These are phyloP conservation scores for Agelastica alni DNA, from an alignment of 2,888 invertebrate species.

Conservation along the genomic window DNA sequence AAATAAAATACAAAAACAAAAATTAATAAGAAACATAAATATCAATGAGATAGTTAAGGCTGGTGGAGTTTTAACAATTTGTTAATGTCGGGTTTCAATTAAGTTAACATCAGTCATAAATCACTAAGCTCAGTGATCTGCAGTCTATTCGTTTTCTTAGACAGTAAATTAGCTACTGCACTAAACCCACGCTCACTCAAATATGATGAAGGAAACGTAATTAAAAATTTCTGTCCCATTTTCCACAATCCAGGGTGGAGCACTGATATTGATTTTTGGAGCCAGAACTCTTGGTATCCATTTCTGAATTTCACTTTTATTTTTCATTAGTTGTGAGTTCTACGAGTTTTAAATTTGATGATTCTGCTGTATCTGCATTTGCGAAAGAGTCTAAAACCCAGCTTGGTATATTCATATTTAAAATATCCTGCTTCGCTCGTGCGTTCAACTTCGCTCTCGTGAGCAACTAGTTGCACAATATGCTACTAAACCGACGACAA, in stretches of 20 bases:
- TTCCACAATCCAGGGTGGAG: background rate
- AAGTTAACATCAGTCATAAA: background rate
- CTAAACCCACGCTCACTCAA: background rate
- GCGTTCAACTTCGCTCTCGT: no score
- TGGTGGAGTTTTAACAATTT: no score
- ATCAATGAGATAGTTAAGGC: background rate
- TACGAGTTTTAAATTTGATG: background rate
- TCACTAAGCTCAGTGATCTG: background rate
- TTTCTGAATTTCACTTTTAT: background rate
- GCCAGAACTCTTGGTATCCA: background rate
- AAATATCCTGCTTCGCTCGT: background rate
- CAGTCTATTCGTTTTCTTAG: background rate
- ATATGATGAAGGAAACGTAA: background rate
- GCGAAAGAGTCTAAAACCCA: constrained; percentile 11
- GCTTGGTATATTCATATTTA: constrained; percentile 2
- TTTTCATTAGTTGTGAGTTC: background rate
- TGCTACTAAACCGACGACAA: no score
- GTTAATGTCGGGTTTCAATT: no score
- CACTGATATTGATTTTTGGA: background rate
- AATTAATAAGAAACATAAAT: no score
- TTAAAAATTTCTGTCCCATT: constrained; percentile 3
- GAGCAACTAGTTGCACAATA: no score
- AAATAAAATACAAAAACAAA: background rate
- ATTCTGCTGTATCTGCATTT: constrained; percentile 18
- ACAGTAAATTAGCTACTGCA: background rate